Percentiles rank a stretch among this genome's conserved stretches.
These are phyloP conservation scores for Rhagonycha fulva DNA, from an alignment of 2,888 invertebrate species.

Conservation along the genomic window DNA sequence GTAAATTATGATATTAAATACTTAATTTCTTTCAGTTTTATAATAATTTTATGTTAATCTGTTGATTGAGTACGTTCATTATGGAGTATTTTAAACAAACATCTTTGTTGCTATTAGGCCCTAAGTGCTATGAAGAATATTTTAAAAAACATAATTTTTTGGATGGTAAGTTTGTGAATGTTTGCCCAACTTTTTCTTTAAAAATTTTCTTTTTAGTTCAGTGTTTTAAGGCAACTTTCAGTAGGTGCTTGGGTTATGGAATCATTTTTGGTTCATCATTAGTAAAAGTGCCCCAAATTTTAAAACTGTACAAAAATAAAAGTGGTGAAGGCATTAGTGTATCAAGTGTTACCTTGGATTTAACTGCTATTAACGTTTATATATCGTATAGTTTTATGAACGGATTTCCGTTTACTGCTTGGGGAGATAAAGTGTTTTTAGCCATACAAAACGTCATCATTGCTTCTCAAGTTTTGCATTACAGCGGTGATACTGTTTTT, in stretches of 20 bases:
- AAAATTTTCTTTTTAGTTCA: conserved; percentile 67
- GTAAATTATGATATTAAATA: not conserved
- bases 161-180: conserved; percentile 69
- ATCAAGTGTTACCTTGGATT: conserved; percentile 80
- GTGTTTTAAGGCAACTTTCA: conserved; percentile 85
- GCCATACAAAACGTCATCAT: conserved; percentile 87
- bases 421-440: conserved; percentile 93
- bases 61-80: not conserved
- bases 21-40: not conserved
- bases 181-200: not conserved
- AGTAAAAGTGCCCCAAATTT: conserved; percentile 95
- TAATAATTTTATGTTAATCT: not conserved
- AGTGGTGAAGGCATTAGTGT: conserved; percentile 91
- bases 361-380: conserved; percentile 87
- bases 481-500: conserved; percentile 68
- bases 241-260: conserved; percentile 86
- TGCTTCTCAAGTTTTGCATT: conserved; percentile 80
- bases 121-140: conserved; percentile 85
- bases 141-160: conserved; percentile 81
- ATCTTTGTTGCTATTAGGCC: conserved; percentile 68
- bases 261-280: conserved; percentile 91
- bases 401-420: conserved; percentile 94
- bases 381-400: conserved; percentile 88
- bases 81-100: conserved; percentile 58
- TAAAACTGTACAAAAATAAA: conserved; percentile 82